phyloP scores from a whole-genome alignment of 2,113 vertebrate species.

The Nycticryphes semicollaris region DNA sequence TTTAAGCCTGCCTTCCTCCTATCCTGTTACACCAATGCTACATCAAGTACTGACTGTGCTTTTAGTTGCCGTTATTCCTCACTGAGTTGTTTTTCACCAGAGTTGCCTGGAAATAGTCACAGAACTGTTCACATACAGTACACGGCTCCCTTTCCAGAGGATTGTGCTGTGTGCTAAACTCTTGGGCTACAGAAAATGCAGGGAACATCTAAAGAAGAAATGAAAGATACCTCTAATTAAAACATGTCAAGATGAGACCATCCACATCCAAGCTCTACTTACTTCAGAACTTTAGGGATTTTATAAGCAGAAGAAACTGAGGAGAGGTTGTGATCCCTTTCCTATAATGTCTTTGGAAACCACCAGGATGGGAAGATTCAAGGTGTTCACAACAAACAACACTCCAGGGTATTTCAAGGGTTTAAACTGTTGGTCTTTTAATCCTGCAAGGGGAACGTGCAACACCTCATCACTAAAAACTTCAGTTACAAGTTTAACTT shows the following conservation, averaged over 20 bases:
- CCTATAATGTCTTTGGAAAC: background rate
- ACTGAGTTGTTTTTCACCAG: background rate
- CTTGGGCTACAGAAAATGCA: background rate
- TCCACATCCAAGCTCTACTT: background rate
- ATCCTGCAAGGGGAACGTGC: background rate
- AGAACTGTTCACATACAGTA: background rate
- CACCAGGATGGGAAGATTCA: background rate
- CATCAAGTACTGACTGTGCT: background rate
- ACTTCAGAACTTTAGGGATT: background rate
- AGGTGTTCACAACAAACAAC: background rate
- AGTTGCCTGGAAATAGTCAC: background rate
- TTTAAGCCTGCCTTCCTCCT: background rate
- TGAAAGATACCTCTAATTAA: background rate
- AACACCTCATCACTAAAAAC: background rate
- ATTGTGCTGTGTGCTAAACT: background rate
- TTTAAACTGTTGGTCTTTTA: background rate
- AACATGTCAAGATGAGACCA: background rate
- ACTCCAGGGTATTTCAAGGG: background rate
- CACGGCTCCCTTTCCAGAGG: background rate
- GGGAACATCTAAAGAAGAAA: background rate
- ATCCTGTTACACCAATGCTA: background rate
- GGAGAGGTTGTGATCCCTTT: background rate
- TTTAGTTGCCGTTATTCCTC: background rate
- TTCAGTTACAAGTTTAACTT: background rate
- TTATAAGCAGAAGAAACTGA: background rate